Evolutionary conservation across 2,797 vertebrate species (phyloP).

Genomic region (Alauda arvensis): DNA sequence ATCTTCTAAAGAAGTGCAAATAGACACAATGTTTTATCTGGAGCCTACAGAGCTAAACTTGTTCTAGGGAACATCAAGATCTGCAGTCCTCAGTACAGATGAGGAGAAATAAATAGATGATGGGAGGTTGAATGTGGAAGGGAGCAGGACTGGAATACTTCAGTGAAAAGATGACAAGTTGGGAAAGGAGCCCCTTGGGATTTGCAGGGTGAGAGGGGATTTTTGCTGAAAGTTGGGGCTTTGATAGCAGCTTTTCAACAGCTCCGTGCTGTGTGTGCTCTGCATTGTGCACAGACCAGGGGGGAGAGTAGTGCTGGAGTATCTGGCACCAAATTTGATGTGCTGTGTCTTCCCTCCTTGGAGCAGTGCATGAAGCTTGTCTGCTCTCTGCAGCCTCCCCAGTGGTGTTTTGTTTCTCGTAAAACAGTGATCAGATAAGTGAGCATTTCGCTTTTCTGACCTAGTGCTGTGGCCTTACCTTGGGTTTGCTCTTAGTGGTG

Average conservation of each 20-base stretch:
- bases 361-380: background rate
- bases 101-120: background rate
- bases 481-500: background rate
- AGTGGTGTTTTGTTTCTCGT: background rate
- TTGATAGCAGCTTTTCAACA: background rate
- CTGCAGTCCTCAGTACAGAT: background rate
- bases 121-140: background rate
- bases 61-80: background rate
- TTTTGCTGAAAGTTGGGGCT: background rate
- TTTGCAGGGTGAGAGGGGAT: background rate
- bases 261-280: rapidly evolving
- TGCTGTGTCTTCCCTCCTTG: background rate
- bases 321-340: background rate
- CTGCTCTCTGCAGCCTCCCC: background rate
- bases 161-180: background rate
- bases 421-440: background rate
- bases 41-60: background rate
- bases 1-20: background rate
- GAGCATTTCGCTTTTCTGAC: background rate
- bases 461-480: background rate
- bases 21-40: background rate
- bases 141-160: background rate
- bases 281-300: background rate
- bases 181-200: background rate
- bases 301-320: background rate